A percentile compares a stretch with the other conserved stretches of the same genome.
Evolutionary conservation across 2,888 invertebrate genomes (phyloP).

Genomic region (Tachina grossa): DNA sequence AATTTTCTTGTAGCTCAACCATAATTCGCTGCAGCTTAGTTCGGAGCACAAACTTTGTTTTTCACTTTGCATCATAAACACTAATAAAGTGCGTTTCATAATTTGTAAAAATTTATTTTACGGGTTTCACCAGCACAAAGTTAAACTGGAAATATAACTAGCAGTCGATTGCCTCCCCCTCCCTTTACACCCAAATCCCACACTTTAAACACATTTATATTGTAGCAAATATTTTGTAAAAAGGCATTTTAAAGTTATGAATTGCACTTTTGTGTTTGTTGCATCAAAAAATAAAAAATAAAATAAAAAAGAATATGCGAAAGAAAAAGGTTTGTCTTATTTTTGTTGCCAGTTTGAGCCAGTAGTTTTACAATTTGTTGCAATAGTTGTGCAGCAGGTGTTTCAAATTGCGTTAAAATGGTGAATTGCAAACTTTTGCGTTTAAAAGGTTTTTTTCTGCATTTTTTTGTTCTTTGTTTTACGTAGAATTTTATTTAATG

Average conservation of each 20-base stretch:
- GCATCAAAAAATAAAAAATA: not conserved
- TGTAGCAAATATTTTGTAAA: slow-evolving; percentile 24
- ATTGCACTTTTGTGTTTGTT: slow-evolving; percentile 67
- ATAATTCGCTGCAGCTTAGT: not conserved
- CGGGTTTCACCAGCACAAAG: not conserved
- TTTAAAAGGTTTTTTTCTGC: slow-evolving; percentile 26
- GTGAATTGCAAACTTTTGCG: slow-evolving; percentile 61
- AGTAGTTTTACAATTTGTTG: slow-evolving; percentile 49
- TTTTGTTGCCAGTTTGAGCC: slow-evolving; percentile 45
- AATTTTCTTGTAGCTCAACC: not conserved
- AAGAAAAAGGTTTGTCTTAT: slow-evolving; percentile 50
- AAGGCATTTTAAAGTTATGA: slow-evolving; percentile 68
- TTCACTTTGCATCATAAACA: slow-evolving; percentile 23
- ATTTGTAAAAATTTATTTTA: not conserved
- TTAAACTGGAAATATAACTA: slow-evolving; percentile 4
- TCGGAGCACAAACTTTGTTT: not conserved
- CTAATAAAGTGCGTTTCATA: slow-evolving; percentile 63
- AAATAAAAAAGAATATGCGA: not conserved
- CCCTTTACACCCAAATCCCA: not conserved
- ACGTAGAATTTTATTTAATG: slow-evolving; percentile 35
- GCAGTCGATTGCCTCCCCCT: not conserved
- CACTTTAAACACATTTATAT: slow-evolving; percentile 21
- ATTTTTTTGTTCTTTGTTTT: slow-evolving; percentile 6
- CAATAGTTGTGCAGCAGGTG: slow-evolving; percentile 70
- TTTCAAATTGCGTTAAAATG: slow-evolving; percentile 72